These are phyloP conservation scores for Limnephilus rhombicus DNA, from an alignment of 2,888 invertebrate genomes.

Conservation along the genomic window DNA sequence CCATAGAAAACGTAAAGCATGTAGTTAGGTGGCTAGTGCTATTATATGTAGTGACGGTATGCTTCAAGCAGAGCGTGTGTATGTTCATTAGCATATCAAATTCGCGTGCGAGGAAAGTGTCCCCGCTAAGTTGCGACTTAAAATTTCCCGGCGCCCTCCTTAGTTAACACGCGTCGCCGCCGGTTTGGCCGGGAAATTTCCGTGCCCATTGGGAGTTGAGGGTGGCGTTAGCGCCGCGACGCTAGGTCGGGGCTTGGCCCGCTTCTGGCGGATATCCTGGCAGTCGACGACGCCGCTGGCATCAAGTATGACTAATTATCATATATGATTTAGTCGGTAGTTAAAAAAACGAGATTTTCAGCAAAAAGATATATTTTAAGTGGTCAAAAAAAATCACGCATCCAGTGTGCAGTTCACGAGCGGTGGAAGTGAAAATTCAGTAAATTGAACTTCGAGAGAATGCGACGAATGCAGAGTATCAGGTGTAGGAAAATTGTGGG, in stretches of 20 bases:
- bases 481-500: no score
- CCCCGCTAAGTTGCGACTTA: conserved; percentile 44
- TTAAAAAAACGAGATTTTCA: neutral
- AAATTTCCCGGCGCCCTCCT: conserved; percentile 39
- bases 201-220: neutral
- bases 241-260: neutral
- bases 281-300: neutral
- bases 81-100: conserved; percentile 51
- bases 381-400: no score
- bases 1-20: neutral
- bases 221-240: neutral
- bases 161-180: conserved; percentile 19
- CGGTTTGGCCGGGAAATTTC: neutral
- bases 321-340: neutral
- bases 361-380: neutral
- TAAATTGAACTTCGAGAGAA: no score
- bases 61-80: conserved; percentile 23
- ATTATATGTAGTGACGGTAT: neutral
- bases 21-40: neutral
- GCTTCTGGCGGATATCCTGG: neutral
- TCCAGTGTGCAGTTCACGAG: no score
- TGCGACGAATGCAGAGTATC: no score
- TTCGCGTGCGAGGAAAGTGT: conserved; percentile 42
- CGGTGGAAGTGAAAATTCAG: no score
- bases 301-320: neutral